Evolutionary conservation across 2,888 invertebrate species (phyloP), one percentile per base, ranked within the genome.

Genomic region (Hypselothyrea guttata): DNA sequence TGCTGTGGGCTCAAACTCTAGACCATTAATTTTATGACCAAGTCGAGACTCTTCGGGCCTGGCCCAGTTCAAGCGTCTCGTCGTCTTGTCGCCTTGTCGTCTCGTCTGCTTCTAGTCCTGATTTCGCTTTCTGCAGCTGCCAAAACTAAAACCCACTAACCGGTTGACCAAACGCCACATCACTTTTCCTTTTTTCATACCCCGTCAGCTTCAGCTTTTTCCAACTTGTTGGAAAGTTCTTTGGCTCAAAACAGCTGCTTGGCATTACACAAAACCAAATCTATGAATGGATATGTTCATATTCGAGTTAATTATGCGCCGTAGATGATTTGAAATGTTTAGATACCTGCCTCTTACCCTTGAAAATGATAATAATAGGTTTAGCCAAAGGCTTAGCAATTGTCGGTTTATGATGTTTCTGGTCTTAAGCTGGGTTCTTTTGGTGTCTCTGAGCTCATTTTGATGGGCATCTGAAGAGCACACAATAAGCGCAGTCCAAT

Each of bases 61-160:
- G 63, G 67, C 75, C 70, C 82, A 72, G 74, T 54, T 73, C 41
- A 51, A 33, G 30, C 40, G 11, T 41, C 56, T 33, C 15, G 9
- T 28, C 52, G 48, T 38, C 52, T 46, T 18, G 33, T 22, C 37
- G n/a, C n/a, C 33, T 45, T 15, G 40, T 48, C 37, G 45, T 61
- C 56, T 52, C 33, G 58, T 16, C 34, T 49, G 56, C 66, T 40
- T 59, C 63, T 71, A 57, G 82, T 86, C 81, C 81, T 86, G 86
- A 71, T 82, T 84, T 82, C 81, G 86, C 81, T 82, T 86, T 84
- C 30, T 49, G 64, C 79, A 75, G 83, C 75, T 64, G 71, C 31
- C 40, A 45, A 52, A 28, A 28, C 41, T 16, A 4, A 13, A 16
- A 7, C 15, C n/a, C 33, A 52, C 34, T 16, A 68, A 84, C 84